Evolutionary conservation across 1,140 invertebrate species (phyloP).

Genomic region (Branchinecta lynchi): DNA sequence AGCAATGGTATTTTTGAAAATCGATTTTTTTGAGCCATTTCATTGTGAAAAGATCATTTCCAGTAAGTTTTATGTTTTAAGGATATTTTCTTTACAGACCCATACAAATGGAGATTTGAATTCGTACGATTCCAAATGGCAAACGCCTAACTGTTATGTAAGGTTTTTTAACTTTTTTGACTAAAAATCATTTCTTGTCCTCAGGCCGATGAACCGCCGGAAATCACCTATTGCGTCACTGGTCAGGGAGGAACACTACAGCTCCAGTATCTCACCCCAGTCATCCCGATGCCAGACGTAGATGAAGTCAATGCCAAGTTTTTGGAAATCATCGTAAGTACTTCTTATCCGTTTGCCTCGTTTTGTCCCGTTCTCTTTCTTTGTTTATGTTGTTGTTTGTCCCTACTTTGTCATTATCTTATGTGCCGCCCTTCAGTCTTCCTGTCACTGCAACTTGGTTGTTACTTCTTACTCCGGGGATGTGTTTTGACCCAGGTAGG

Average conservation of each 20-base stretch:
- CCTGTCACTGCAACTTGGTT: no score
- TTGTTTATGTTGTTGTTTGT: no score
- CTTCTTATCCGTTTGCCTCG: constrained; percentile 11
- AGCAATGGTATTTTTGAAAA: no score
- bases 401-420: no score
- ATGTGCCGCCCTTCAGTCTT: no score
- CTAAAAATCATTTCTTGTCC: constrained; percentile 24
- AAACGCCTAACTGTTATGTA: background rate
- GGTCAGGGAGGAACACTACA: constrained; percentile 67
- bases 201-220: constrained; percentile 74
- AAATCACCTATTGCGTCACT: constrained; percentile 77
- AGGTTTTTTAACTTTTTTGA: constrained; percentile 19
- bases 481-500: no score
- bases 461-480: no score
- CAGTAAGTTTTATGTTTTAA: background rate
- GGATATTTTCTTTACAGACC: constrained; percentile 13
- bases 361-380: no score
- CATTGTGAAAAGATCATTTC: background rate
- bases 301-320: constrained; percentile 85
- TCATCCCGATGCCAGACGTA: constrained; percentile 77
- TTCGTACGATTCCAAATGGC: background rate
- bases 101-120: background rate
- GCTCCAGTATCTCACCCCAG: constrained; percentile 65
- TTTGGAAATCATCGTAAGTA: constrained; percentile 70
- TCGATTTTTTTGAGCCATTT: background rate